Conservation (phyloP, 2,888 invertebrate species). For the Stratiomys singularior region DNA sequence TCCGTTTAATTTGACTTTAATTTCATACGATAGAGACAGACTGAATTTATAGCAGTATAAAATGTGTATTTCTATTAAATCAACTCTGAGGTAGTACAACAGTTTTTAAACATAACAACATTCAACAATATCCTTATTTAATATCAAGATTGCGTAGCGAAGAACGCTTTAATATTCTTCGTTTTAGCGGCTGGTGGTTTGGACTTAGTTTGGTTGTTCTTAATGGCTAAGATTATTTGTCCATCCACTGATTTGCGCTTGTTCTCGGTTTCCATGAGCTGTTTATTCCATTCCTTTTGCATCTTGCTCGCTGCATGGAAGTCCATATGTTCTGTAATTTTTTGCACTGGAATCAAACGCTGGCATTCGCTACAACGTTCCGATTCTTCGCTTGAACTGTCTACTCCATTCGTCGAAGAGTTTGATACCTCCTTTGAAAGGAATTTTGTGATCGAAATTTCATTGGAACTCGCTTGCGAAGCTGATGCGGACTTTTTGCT, state of each 20-base stretch:
- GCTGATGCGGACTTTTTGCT: slow-evolving; percentile 13
- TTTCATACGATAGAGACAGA: no score
- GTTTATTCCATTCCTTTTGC: slow-evolving; percentile 63
- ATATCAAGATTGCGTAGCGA: slow-evolving; percentile 1
- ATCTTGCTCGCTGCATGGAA: slow-evolving; percentile 86
- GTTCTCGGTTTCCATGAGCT: background rate
- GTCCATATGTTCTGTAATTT: slow-evolving; percentile 81
- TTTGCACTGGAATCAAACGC: slow-evolving; percentile 70
- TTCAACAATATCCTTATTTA: background rate
- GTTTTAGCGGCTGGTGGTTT: background rate
- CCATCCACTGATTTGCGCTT: background rate
- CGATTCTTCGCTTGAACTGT: background rate
- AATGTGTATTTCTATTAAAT: no score
- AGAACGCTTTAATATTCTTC: slow-evolving; percentile 36
- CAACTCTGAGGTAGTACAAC: no score
- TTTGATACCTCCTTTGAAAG: slow-evolving; percentile 18
- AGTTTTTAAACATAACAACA: background rate
- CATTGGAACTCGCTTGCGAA: background rate
- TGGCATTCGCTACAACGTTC: slow-evolving; percentile 77
- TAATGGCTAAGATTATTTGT: background rate
- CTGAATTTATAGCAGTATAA: no score
- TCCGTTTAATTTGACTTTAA: no score
- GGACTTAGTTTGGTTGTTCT: background rate
- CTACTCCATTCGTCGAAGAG: slow-evolving; percentile 55
- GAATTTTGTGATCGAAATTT: slow-evolving; percentile 3